Evolutionary conservation across 2,797 vertebrate species (phyloP), one percentile per base, ranked within the genome.

Genomic region (Dermochelys coriacea): DNA sequence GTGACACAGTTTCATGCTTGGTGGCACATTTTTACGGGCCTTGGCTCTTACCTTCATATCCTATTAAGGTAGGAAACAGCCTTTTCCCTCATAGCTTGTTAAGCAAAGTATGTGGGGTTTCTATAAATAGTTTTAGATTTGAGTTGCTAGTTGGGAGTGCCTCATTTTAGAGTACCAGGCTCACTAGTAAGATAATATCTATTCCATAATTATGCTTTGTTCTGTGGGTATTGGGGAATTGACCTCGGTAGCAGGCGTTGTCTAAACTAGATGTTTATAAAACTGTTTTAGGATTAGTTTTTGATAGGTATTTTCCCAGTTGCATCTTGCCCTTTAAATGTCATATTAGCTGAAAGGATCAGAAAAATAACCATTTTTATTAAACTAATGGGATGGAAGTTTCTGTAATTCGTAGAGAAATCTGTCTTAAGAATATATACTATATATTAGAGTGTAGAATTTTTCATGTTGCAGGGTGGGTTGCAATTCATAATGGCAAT

Each of bases 1-100:
- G 96, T 99, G 51, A 99, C 99, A 29, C 99, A 99, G 96, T 99
- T 99, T 95, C 99, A 99, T 25, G 99, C 99, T 1, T 99, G 99
- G 99, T 99, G 99, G 99, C 99, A 99, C 95, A 99, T 99, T 96
- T 98, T 99, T 79, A 99, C 99, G 49, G 99, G 99, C 92, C 98
- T 99, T 50, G 99, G 99, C 16, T 99, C 99, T 87, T 99, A 99
- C 96, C 98, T 99, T 96, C 99, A 99, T 96, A 99, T 99, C 95
- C 98, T 99, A 83, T 98, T 99, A 96, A 99, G 99, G 99, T 99
- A 98, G 80, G 95, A 94, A 89, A 27, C 34, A 21, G 78, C n/a
- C 47, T 14, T 59, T 47, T 41, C 19, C 50, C 15, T 2, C 41
- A 74, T 75, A 29, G 74, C 25, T 77, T 29, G 45, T 47, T 15